Evolutionary conservation across 2,888 invertebrate species (phyloP).

Genomic region (Callyntrura guangdongensis): DNA sequence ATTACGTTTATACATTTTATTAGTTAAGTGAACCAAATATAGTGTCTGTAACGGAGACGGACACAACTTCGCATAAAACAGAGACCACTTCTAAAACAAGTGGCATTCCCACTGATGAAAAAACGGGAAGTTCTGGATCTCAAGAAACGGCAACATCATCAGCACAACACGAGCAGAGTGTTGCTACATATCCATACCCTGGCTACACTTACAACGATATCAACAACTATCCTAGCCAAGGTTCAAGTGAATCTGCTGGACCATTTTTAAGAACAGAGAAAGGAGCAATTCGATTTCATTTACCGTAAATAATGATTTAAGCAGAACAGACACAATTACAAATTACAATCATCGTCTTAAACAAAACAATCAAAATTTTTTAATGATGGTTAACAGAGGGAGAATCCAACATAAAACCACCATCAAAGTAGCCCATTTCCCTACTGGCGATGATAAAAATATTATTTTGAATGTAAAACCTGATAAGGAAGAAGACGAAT

Average conservation of each 20-base stretch:
- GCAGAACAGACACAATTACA: no score
- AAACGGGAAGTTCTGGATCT: no score
- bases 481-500: constrained; percentile 49
- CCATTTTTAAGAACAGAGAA: constrained; percentile 70
- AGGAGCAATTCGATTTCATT: constrained; percentile 76
- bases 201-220: not conserved
- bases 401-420: constrained; percentile 84
- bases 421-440: constrained; percentile 83
- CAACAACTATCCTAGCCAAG: not conserved
- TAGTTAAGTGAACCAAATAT: no score
- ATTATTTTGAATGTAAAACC: constrained; percentile 65
- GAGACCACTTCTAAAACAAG: no score
- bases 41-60: no score
- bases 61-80: no score
- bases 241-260: not conserved
- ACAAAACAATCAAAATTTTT: no score
- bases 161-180: no score
- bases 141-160: no score
- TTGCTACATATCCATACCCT: not conserved
- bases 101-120: no score
- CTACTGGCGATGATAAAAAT: constrained; percentile 63
- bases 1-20: not conserved
- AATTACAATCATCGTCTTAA: not conserved
- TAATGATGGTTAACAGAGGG: constrained; percentile 61
- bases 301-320: constrained; percentile 75